Conservation (phyloP, 2,797 vertebrate species). For the Chelonia mydas region DNA sequence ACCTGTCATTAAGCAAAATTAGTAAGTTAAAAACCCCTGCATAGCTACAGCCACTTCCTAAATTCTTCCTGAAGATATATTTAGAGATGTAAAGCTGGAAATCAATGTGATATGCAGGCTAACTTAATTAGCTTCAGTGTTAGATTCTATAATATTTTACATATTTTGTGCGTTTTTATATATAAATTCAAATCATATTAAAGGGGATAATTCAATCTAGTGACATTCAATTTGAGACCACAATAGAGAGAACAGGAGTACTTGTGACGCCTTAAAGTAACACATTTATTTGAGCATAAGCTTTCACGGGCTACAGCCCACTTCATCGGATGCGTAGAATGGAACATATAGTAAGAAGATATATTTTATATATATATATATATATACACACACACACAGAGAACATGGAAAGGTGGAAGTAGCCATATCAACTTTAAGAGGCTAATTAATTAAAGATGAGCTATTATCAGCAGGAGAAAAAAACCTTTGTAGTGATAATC, state of each 20-base stretch:
- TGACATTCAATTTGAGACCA: background rate
- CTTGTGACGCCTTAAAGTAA: no score
- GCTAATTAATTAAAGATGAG: no score
- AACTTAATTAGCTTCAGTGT: background rate
- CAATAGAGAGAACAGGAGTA: background rate
- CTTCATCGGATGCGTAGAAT: no score
- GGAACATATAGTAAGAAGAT: no score
- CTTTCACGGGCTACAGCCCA: no score
- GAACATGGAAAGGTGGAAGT: no score
- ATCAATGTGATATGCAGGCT: background rate
- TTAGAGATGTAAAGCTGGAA: background rate
- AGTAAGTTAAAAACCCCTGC: background rate
- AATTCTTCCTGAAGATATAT: background rate
- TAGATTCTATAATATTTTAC: background rate
- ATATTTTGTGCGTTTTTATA: background rate
- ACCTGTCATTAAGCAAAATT: background rate
- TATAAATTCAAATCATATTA: background rate
- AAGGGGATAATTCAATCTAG: fast-evolving
- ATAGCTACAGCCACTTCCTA: background rate
- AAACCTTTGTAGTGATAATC: no score
- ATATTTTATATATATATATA: no score
- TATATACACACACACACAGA: no score
- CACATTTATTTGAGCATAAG: no score
- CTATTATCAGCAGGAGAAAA: no score
- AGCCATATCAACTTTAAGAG: no score